Base-by-base conservation (phyloP, 2,113 vertebrate species). In the Oxyruncus cristatus region DNA sequence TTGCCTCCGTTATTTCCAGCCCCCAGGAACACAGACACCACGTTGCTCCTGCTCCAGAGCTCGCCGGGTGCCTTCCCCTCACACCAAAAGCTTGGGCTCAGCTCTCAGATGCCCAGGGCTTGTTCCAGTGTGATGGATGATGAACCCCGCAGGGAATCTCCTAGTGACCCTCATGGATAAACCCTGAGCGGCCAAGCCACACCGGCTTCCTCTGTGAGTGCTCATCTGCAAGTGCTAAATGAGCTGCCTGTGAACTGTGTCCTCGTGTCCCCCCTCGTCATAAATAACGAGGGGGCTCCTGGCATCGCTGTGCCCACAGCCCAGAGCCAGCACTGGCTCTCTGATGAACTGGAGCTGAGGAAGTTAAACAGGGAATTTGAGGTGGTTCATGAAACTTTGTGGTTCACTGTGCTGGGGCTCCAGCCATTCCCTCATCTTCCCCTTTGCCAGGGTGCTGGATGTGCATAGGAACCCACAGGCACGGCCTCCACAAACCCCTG, bases 401-500 rank as follows among this genome's bases (percentile, higher is more conserved):
- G 49, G 23, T 13, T 55, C 7, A 5, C 27, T n/a, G 16, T 11
- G 37, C 42, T 13, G 42, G 41, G 32, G 41, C 74, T 58, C 75
- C 78, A 89, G 33, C 53, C 39, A 4, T 32, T 59, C 35, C 32
- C 53, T 72, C 72, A 16, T 11, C 26, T 71, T 44, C 47, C 17
- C 8, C 32, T 46, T 19, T 21, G 23, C 35, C 58, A 68, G 39
- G 49, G 39, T 19, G 73, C 11, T 52, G 46, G 44, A 0, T 71
- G 56, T 10, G 35, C 63, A 27, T 0, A 4, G 58, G 35, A 24
- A 24, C 28, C n/a, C 26, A 32, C 50, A 41, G 55, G 50, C 23
- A 28, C 0, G 1, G 12, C 35, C 46, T 17, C 32, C 80, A 41
- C 1, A 8, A 66, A 49, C 8, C 39, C 41, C 19, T 0, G 12